Evolutionary conservation across 2,888 invertebrate genomes (phyloP), one percentile per base, ranked within the genome.

Genomic region (Zelleria hepariella): DNA sequence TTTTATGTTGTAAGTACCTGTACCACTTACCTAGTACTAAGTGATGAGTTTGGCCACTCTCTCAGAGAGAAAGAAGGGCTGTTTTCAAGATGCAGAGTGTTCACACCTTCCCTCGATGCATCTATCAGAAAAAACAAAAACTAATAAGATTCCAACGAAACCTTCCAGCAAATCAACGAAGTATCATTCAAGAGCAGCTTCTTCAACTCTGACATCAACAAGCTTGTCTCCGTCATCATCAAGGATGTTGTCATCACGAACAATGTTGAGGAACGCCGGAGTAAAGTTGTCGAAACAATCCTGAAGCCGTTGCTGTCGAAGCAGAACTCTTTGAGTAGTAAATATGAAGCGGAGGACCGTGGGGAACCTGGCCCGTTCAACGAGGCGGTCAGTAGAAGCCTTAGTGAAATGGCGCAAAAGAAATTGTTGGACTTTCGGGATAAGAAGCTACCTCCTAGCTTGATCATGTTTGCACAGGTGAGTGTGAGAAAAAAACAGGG

Each of bases 161-260:
- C 3, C 66, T 77, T 80, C 25, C 77, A 96, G 96, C 94, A 95
- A 80, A 93, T 96, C 62, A 94, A 96, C 71, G 95, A 96, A 78
- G 91, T 96, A 67, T 93, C 95, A 64, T 91, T 96, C 65, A 92
- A 94, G 59, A 96, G 96, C 75, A 96, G 96, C 81, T 93, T 96
- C 73, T 92, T 96, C 67, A 96, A 95, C 76, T 95, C 96, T 1
- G 96, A 96, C 67, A 94, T 96, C 58, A 95, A 95, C 23, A 96
- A 96, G 77, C 80, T 96, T 15, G 85, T 96, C 3, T 95, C 95
- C 2, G 92, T 96, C 21, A 92, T 95, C n/a, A 93, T 96, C 65
- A 91, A 92, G 63, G 95, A 95, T 74, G 93, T 96, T 2, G 91
- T 95, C 64, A 91, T 96, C 60, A 95, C 95, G 68, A 95, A 95